phyloP scores from a whole-genome alignment of 2,888 invertebrate genomes.

The Epistrophella euchroma region DNA sequence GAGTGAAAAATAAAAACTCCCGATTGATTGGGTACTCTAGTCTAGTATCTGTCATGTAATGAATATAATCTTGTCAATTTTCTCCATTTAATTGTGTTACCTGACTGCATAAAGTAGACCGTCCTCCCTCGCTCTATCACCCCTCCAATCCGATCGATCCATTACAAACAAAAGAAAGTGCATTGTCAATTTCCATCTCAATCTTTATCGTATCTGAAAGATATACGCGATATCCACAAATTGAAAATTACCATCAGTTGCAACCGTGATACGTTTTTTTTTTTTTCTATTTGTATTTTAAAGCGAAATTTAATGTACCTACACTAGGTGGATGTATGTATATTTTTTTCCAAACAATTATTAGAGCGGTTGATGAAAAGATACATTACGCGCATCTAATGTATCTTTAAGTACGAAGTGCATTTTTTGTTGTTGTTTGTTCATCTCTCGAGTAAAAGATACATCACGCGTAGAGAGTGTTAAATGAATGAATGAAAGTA shows the following conservation, averaged over 20 bases:
- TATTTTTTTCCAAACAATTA: constrained; percentile 54
- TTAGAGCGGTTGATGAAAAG: constrained; percentile 71
- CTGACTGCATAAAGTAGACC: constrained; percentile 18
- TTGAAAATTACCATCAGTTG: constrained; percentile 47
- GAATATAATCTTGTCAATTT: constrained; percentile 49
- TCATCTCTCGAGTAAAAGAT: constrained; percentile 6
- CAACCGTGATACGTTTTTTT: constrained; percentile 48
- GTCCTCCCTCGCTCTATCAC: neutral
- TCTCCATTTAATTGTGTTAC: constrained; percentile 51
- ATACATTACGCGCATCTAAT: constrained; percentile 66
- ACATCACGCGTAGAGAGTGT: constrained; percentile 50
- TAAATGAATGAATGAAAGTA: constrained; percentile 69
- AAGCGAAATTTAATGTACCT: constrained; percentile 40
- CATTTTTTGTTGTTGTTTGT: neutral
- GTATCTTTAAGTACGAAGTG: constrained; percentile 44
- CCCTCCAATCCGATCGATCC: constrained; percentile 4
- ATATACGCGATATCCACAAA: constrained; percentile 49
- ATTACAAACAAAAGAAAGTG: constrained; percentile 66
- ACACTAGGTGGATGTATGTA: neutral
- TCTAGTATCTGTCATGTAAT: constrained; percentile 39
- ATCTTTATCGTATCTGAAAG: constrained; percentile 40
- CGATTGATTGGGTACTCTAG: constrained; percentile 39
- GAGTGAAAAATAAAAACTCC: constrained; percentile 42
- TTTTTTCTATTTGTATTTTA: neutral
- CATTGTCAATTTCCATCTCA: constrained; percentile 70